Evolutionary conservation across 2,113 vertebrate species (phyloP), one percentile per base, ranked within the genome.

Genomic region (Macquaria australasica): DNA sequence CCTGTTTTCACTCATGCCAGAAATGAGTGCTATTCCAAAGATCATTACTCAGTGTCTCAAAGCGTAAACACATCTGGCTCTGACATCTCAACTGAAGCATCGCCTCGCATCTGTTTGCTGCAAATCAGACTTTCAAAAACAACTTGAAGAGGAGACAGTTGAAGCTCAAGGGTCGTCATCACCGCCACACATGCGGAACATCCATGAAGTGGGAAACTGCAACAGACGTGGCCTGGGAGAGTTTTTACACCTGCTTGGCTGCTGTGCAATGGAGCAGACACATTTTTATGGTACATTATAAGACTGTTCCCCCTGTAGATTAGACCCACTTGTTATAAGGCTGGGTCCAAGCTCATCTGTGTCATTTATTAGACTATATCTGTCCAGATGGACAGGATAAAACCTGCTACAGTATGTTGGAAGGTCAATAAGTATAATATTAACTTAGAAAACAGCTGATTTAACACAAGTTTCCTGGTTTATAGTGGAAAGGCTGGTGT

Each of bases 41-140:
- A 76, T 81, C 60, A 41, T 79, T 67, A 77, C 66, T 83, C 28
- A 66, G 62, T 41, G 59, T 79, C 63, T 69, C 8, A 37, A 21
- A 60, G 59, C 80, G 79, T 83, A 88, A 91, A 89, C 83, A 89
- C 87, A 90, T 89, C 88, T 87, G 88, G 87, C 77, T 80, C 74
- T 37, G 41, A 83, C 83, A 78, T 78, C 79, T 82, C 72, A 82
- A 41, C 81, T 77, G 83, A 77, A 89, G 85, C 55, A 10, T 68
- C 8, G 3, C 53, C 64, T 70, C 23, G 73, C 87, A 91, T 92
- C 85, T 89, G 88, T 75, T 81, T 75, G 63, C 83, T 72, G 73
- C 86, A 88, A 91, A 90, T 81, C 78, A 88, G 82, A 37, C 63
- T 45, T 71, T 68, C 34, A 1, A 86, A 88, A 87, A 84, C 78